phyloP scores from a whole-genome alignment of 2,888 invertebrate genomes.

The Drosophila quinaria region DNA sequence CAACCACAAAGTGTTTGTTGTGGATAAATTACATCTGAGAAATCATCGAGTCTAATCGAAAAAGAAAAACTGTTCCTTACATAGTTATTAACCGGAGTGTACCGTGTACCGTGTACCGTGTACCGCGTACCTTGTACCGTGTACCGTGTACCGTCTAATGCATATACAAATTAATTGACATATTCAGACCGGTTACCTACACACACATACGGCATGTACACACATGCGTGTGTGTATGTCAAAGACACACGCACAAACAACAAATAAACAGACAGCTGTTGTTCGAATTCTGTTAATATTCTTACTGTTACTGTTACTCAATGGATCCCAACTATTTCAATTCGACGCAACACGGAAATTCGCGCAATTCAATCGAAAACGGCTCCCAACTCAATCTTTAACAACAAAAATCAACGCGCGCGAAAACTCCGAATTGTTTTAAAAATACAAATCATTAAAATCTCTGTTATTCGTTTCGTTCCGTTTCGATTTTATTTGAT shows the following conservation, averaged over 20 bases:
- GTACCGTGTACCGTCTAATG: not conserved
- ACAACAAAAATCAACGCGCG: not conserved
- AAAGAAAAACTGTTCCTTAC: not conserved
- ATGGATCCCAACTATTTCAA: not conserved
- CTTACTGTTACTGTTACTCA: not conserved
- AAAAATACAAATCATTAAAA: slow-evolving; percentile 2
- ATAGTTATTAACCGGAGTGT: not conserved
- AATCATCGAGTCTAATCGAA: too few relatives aligned
- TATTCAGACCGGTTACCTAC: not conserved
- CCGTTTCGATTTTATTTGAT: slow-evolving; percentile 46
- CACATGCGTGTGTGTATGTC: not conserved
- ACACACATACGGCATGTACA: not conserved
- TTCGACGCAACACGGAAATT: not conserved
- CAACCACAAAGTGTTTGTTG: slow-evolving; percentile 15
- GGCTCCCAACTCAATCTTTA: not conserved
- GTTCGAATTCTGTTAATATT: not conserved
- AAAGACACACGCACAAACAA: not conserved
- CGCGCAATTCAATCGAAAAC: not conserved
- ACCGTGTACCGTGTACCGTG: too few relatives aligned
- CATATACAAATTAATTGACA: not conserved
- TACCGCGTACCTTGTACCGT: not conserved
- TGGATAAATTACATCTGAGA: not conserved
- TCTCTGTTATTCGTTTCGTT: slow-evolving; percentile 43
- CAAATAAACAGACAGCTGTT: slow-evolving; percentile 3
- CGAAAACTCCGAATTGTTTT: slow-evolving; percentile 9